phyloP scores from a whole-genome alignment of 1,140 invertebrate species.

The Medauroidea extradentata region DNA sequence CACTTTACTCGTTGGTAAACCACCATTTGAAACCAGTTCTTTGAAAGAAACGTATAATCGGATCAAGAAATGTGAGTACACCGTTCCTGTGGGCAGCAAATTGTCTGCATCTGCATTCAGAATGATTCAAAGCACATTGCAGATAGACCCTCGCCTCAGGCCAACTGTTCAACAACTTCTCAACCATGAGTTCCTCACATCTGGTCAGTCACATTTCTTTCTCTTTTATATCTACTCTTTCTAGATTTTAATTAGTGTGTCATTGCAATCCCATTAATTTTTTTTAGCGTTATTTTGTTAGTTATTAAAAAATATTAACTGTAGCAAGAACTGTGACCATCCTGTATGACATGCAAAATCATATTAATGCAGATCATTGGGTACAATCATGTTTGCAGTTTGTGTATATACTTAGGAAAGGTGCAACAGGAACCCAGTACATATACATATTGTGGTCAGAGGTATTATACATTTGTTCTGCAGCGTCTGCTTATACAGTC shows the following conservation, averaged over 20 bases:
- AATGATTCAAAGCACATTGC: slow-evolving; percentile 81
- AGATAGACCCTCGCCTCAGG: slow-evolving; percentile 73
- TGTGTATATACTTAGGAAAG: too few relatives aligned
- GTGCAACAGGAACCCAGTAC: too few relatives aligned
- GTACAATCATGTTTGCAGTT: too few relatives aligned
- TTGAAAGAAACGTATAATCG: slow-evolving; percentile 85
- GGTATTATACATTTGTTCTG: too few relatives aligned
- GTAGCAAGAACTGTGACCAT: too few relatives aligned
- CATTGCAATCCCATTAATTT: not conserved
- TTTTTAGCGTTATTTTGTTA: too few relatives aligned
- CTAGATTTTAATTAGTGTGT: not conserved
- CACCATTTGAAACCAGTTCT: slow-evolving; percentile 91
- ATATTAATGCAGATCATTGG: too few relatives aligned
- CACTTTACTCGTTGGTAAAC: slow-evolving; percentile 88
- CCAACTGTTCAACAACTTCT: slow-evolving; percentile 74
- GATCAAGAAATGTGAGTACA: slow-evolving; percentile 92
- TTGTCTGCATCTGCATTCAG: slow-evolving; percentile 56
- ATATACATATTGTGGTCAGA: too few relatives aligned
- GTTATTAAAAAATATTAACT: too few relatives aligned
- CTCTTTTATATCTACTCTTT: not conserved
- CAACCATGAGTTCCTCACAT: slow-evolving; percentile 65
- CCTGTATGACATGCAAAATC: too few relatives aligned
- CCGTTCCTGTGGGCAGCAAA: slow-evolving; percentile 67
- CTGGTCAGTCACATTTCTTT: not conserved
- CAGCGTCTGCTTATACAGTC: too few relatives aligned